Evolutionary conservation across 1,140 invertebrate genomes (phyloP).

Genomic region (Drosophila bipectinata): DNA sequence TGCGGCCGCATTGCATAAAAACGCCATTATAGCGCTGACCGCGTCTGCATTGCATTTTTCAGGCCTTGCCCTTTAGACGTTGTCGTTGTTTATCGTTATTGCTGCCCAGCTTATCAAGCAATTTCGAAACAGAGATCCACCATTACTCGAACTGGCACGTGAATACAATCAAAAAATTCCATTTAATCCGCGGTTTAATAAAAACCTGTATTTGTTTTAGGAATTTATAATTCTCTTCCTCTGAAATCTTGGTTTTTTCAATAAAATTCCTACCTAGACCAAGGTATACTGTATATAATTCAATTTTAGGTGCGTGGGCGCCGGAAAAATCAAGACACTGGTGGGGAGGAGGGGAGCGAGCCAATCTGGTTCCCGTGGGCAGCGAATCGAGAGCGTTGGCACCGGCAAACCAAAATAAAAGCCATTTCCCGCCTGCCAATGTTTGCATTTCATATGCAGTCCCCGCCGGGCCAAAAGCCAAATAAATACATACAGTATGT

Average conservation of each 20-base stretch:
- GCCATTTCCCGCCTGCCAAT: constrained; percentile 20
- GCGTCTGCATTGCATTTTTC: constrained; percentile 45
- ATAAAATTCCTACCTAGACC: not conserved
- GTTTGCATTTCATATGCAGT: constrained; percentile 18
- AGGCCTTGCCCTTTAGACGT: constrained; percentile 45
- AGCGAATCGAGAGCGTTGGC: constrained; percentile 26
- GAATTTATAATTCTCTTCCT: too few species aligned
- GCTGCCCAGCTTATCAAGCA: constrained; percentile 48
- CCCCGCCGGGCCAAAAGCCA: constrained; percentile 2
- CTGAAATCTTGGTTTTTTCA: not conserved
- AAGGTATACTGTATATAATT: constrained; percentile 17
- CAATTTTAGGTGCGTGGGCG: constrained; percentile 35
- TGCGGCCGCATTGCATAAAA: constrained; percentile 45
- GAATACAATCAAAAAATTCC: constrained; percentile 58
- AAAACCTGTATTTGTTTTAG: not conserved
- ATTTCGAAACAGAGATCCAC: constrained; percentile 49
- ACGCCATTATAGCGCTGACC: constrained; percentile 27
- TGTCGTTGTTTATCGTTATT: constrained; percentile 31
- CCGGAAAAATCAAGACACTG: not conserved
- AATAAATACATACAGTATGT: constrained; percentile 17
- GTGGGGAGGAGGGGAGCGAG: not conserved
- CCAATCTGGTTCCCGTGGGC: constrained; percentile 26
- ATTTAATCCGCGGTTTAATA: not conserved
- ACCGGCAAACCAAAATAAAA: constrained; percentile 14
- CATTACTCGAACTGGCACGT: constrained; percentile 42